Evolutionary conservation across 2,113 vertebrate species (phyloP).

Genomic region (Corythornis vintsioides): DNA sequence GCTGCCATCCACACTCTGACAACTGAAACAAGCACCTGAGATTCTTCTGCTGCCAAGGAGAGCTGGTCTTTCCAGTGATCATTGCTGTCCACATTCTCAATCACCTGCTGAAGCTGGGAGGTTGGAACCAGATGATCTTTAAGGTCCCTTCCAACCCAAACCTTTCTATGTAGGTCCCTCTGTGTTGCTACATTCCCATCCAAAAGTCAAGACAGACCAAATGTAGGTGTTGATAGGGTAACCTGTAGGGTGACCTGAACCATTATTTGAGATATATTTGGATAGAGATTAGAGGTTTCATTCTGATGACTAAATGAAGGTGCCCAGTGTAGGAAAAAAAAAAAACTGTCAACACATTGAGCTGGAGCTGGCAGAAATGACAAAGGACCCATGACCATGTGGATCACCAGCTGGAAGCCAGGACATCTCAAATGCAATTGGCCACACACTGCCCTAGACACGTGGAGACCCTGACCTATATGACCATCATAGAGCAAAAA

Average conservation of each 20-base stretch:
- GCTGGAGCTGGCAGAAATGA: not conserved
- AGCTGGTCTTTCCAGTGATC: not conserved
- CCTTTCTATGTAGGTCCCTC: not conserved
- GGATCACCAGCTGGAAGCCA: not conserved
- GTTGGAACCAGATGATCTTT: no score
- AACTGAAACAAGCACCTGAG: not conserved
- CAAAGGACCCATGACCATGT: not conserved
- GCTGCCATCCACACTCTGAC: not conserved
- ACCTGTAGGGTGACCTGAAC: not conserved
- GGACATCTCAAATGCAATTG: not conserved
- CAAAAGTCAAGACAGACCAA: not conserved
- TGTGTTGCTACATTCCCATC: not conserved
- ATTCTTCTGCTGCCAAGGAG: not conserved
- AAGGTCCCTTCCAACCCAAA: no score
- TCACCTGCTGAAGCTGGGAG: not conserved
- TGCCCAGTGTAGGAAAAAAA: not conserved
- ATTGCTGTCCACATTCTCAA: not conserved
- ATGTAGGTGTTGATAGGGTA: not conserved
- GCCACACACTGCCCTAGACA: not conserved
- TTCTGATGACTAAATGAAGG: not conserved
- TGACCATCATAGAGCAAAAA: not conserved
- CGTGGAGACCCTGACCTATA: rapidly evolving
- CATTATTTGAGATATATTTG: not conserved
- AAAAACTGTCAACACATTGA: not conserved
- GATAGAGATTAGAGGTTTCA: not conserved